phyloP scores from a whole-genome alignment of 1,140 invertebrate genomes.

The Chlorops oryzae region DNA sequence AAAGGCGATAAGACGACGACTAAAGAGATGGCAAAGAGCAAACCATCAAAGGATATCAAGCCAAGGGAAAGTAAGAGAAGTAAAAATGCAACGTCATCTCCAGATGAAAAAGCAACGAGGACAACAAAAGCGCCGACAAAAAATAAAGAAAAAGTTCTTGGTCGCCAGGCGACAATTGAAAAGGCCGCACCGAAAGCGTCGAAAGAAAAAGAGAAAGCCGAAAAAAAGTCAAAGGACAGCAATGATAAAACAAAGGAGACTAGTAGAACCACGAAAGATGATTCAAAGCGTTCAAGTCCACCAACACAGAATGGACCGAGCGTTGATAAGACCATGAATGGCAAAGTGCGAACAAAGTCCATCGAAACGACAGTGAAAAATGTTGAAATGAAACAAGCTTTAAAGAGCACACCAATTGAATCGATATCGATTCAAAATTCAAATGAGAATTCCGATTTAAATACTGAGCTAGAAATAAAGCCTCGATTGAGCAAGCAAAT shows the following conservation, averaged over 20 bases:
- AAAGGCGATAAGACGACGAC: constrained; percentile 14
- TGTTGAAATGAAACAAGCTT: neutral
- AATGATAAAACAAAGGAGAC: neutral
- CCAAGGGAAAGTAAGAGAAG: constrained; percentile 9
- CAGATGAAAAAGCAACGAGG: constrained; percentile 11
- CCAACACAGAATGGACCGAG: too few relatives aligned
- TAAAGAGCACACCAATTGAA: too few relatives aligned
- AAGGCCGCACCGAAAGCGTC: constrained; percentile 5
- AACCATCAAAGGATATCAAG: constrained; percentile 18
- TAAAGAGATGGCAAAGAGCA: constrained; percentile 14
- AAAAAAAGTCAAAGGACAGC: constrained; percentile 1
- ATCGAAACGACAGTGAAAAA: neutral
- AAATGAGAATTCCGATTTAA: too few relatives aligned
- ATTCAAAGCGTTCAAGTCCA: neutral
- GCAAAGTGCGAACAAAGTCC: neutral
- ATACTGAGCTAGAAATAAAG: too few relatives aligned
- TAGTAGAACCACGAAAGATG: neutral
- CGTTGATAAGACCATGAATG: neutral
- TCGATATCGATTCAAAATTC: too few relatives aligned
- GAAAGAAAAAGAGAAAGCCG: constrained; percentile 2
- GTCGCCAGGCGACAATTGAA: constrained; percentile 1
- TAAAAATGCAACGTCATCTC: constrained; percentile 20
- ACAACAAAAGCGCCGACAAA: neutral
- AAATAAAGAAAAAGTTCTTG: constrained; percentile 6
- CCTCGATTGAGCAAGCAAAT: too few relatives aligned